Evolutionary conservation across 2,797 vertebrate species (phyloP).

Genomic region (Sternotherus odoratus): DNA sequence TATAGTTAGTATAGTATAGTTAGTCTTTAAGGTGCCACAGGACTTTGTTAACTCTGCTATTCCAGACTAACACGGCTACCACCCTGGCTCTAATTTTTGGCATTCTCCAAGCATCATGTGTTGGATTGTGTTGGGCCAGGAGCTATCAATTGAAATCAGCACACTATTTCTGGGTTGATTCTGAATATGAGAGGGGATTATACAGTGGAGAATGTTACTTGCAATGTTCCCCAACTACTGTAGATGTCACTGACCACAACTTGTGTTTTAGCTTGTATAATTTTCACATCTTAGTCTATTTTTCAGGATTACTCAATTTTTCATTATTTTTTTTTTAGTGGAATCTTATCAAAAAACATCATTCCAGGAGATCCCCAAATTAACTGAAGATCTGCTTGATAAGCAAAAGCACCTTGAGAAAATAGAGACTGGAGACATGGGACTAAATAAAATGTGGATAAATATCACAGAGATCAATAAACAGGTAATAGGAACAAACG

Average conservation of each 20-base stretch:
- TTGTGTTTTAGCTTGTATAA: neutral
- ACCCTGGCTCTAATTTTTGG: neutral
- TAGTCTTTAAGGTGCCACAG: no score
- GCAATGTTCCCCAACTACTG: neutral
- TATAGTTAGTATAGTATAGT: no score
- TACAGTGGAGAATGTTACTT: neutral
- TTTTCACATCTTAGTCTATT: constrained; percentile 1
- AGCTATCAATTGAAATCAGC: neutral
- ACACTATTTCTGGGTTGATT: neutral
- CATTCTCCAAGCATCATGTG: neutral
- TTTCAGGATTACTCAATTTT: neutral
- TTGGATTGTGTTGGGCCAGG: constrained; percentile 1
- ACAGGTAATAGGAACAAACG: constrained; percentile 84
- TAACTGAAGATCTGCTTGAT: constrained; percentile 93
- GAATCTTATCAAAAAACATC: constrained; percentile 94
- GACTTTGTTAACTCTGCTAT: no score
- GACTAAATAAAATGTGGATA: constrained; percentile 91
- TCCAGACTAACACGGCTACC: no score
- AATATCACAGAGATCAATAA: constrained; percentile 95
- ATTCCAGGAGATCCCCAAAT: constrained; percentile 92
- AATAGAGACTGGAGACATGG: constrained; percentile 90
- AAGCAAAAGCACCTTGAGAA: constrained; percentile 90
- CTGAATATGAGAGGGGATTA: neutral
- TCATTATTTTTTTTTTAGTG: constrained; percentile 83
- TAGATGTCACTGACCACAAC: neutral